Evolutionary conservation across 2,888 invertebrate species (phyloP), one percentile per base, ranked within the genome.

Genomic region (Blera fallax): DNA sequence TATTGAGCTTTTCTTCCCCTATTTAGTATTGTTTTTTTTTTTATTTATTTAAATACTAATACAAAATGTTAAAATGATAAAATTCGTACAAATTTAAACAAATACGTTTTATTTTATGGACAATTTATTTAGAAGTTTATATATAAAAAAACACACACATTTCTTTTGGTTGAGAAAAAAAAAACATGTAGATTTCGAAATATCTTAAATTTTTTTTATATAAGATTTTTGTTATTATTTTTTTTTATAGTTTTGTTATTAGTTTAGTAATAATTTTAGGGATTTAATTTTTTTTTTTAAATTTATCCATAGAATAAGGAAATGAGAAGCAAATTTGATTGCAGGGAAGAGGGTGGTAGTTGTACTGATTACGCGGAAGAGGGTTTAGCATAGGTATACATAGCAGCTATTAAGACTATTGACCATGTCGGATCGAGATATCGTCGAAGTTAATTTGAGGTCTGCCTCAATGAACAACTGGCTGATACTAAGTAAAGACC

Each of bases 1-100:
- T 87, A 87, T 88, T 88, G 87, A 88, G 87, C 88, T 87, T 88
- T 87, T 85, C 87, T 65, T 87, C 83, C 85, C 88, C 88, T 81
- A 85, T 78, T 70, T 64, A 78, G 76, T 85, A 82, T 84, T 58
- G 40, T 77, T 69, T 74, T 32, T 62, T 64, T 24, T 78, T 52
- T 62, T 65, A 14, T 72, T 50, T 18, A 24, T 48, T 74, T 32
- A 48, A 69, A 85, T 85, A 77, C 76, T 85, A 77, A 60, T 67
- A 45, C 27, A 67, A 60, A 81, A 67, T 56, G 24, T 32, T 32
- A 6, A 60, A 79, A 73, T 29, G 1, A 74, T 52, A 64, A 70
- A 37, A 56, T 50, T 43, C 24, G 43, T 64, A 37, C 11, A 52
- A 52, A 43, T 40, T 62, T 27, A 40, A 56, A 50, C 11, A 16